Conservation (phyloP, 2,888 invertebrate species). For the Polydrusus pterygomalis region DNA sequence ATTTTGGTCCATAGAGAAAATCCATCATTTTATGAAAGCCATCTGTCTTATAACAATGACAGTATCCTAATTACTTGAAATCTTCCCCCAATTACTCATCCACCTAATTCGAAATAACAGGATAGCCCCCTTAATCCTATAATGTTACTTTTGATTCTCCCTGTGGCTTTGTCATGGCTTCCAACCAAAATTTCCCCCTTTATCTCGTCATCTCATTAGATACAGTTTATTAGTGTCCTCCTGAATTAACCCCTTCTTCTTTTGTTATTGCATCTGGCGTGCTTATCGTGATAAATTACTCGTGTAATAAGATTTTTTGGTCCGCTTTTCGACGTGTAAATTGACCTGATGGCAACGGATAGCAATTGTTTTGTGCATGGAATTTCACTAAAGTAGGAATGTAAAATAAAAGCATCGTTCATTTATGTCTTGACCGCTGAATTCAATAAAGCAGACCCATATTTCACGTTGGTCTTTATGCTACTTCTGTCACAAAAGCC, state of each 20-base stretch:
- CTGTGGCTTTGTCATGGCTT: conserved; percentile 39
- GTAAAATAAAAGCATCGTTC: too few species aligned
- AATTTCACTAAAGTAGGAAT: too few species aligned
- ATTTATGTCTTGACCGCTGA: too few species aligned
- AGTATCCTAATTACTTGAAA: conserved; percentile 57
- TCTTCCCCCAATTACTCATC: conserved; percentile 61
- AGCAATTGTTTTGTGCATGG: too few species aligned
- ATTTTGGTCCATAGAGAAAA: conserved; percentile 24
- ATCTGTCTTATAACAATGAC: conserved; percentile 54
- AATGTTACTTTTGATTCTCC: conserved; percentile 52
- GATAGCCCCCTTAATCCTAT: conserved; percentile 40
- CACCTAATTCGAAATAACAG: conserved; percentile 40
- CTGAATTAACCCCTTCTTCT: conserved; percentile 29
- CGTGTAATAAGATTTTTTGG: conserved; percentile 31
- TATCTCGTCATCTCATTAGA: conserved; percentile 47
- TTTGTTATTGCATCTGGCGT: conserved; percentile 30
- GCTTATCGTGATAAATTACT: conserved; percentile 31
- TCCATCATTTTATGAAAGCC: conserved; percentile 49
- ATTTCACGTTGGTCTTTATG: too few species aligned
- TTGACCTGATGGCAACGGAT: neutral
- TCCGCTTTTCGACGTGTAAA: neutral
- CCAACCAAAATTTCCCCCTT: conserved; percentile 43
- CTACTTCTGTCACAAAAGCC: too few species aligned
- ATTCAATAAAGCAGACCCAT: too few species aligned
- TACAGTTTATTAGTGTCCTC: conserved; percentile 40